Evolutionary conservation across 2,797 vertebrate species (phyloP), one percentile per base, ranked within the genome.

Genomic region (Poeciliopsis infans): DNA sequence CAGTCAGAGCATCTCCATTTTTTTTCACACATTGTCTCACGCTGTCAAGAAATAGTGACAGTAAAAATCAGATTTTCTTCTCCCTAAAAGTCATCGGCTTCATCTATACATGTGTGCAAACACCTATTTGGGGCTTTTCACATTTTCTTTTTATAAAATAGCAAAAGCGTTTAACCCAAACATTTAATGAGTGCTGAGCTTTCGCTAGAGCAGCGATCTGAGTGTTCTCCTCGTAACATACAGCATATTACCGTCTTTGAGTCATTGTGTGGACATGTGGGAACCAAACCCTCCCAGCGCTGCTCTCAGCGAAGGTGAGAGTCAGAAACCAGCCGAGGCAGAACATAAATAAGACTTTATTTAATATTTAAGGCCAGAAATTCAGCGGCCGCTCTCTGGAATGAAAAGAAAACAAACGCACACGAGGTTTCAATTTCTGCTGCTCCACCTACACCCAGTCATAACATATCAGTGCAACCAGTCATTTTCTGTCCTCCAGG

Each of bases 341-440:
- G 16, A 64, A 39, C 20, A 49, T 12, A 33, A 47, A 31, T 28
- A n/a, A 15, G 11, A 78, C 70, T 2, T 20, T 36, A 71, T n/a
- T 46, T n/a, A 18, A 23, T 33, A 72, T 83, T 75, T 70, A 74
- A 76, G 70, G 25, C 11, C 12, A 5, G 8, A 66, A 5, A 1
- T 70, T 59, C 28, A 80, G 25, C 55, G 2, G 57, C 28, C 3
- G 82, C 76, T 45, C 80, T 71, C 7, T 0, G 75, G 55, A 33
- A 74, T 79, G 81, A 81, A 18, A 45, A 70, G 41, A 70, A 25
- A 69, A 69, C 41, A 69, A 43, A 69, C 25, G 25, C 25, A n/a
- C 39, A 43, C 39, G 39, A 10, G 3, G 3, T 41, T 41, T 5
- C 36, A 41, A 41, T 45, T 70, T n/a, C 68, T 70, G 66, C 66